Conservation (phyloP, 30 jellyfish, hydroid and myxozoan species). For the Phacellophora camtschatica region DNA sequence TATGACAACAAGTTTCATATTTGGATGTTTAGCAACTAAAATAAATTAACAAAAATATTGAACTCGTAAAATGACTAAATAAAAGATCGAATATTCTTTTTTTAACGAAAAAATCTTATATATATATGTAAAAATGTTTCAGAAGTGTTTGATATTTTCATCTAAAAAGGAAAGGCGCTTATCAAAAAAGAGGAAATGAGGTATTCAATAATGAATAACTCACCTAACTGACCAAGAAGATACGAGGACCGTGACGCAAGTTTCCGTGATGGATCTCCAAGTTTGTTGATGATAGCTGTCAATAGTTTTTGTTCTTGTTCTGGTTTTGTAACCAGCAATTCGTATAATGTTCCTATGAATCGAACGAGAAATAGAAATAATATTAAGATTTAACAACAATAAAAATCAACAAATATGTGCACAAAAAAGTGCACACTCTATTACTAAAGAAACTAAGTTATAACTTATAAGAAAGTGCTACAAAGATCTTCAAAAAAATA, state of each 20-base stretch:
- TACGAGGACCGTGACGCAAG: conserved; percentile 89
- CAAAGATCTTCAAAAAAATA: too few relatives aligned
- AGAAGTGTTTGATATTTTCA: too few relatives aligned
- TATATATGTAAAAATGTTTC: not conserved
- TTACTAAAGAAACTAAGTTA: too few relatives aligned
- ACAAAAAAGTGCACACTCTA: too few relatives aligned
- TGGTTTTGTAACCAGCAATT: conserved; percentile 80
- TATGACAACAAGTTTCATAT: conserved; percentile 79
- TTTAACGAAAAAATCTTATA: too few relatives aligned
- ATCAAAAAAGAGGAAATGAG: not conserved
- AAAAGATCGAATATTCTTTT: too few relatives aligned
- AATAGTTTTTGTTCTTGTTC: conserved; percentile 94
- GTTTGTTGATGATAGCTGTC: conserved; percentile 77
- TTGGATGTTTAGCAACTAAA: conserved; percentile 88
- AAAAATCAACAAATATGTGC: not conserved
- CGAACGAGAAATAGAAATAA: not conserved
- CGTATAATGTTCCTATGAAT: conserved; percentile 70
- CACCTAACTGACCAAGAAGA: conserved; percentile 83
- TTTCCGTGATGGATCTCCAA: conserved; percentile 94
- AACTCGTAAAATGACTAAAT: too few relatives aligned
- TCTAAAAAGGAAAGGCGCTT: too few relatives aligned
- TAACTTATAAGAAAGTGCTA: too few relatives aligned
- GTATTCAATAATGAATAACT: not conserved
- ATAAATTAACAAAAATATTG: not conserved
- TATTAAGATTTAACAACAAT: too few relatives aligned